Conservation (phyloP, 2,797 vertebrate genomes). For the Crenuchus spilurus region DNA sequence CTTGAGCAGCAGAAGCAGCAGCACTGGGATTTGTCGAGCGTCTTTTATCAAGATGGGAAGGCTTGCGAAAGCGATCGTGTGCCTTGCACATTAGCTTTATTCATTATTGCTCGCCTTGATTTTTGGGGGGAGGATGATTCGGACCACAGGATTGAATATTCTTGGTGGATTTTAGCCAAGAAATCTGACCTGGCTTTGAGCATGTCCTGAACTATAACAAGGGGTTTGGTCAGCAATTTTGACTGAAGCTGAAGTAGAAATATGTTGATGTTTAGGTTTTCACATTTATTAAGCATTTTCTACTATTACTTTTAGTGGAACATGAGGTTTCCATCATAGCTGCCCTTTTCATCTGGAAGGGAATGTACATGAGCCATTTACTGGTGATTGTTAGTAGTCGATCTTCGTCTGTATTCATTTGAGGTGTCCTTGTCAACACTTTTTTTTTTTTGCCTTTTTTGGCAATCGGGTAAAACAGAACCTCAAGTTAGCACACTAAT, state of each 20-base stretch:
- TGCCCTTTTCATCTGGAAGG: too few species aligned
- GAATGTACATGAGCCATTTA: too few species aligned
- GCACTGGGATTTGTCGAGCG: constrained; percentile 41
- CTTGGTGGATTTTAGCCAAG: constrained; percentile 9
- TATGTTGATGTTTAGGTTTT: constrained; percentile 10
- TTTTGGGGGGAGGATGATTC: constrained; percentile 22
- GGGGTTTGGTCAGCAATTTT: constrained; percentile 12
- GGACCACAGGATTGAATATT: constrained; percentile 9
- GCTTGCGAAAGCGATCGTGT: constrained; percentile 23
- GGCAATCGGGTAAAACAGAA: too few species aligned
- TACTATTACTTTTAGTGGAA: too few species aligned
- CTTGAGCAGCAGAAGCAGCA: constrained; percentile 15
- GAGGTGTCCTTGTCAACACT: too few species aligned
- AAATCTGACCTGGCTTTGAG: constrained; percentile 40
- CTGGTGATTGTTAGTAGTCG: too few species aligned
- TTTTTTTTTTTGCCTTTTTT: too few species aligned
- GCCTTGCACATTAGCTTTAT: constrained; percentile 23
- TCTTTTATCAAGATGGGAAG: constrained; percentile 47
- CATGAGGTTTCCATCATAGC: too few species aligned
- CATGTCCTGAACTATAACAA: constrained; percentile 29
- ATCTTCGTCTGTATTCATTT: too few species aligned
- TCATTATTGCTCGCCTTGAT: constrained; percentile 29
- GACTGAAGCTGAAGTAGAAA: constrained; percentile 5
- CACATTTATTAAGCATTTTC: not conserved
- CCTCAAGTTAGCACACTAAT: too few species aligned